Percentiles rank a stretch among this genome's conserved stretches.
These are phyloP conservation scores for Oncorhynchus tshawytscha DNA, from an alignment of 2,113 vertebrate species.

Conservation along the genomic window DNA sequence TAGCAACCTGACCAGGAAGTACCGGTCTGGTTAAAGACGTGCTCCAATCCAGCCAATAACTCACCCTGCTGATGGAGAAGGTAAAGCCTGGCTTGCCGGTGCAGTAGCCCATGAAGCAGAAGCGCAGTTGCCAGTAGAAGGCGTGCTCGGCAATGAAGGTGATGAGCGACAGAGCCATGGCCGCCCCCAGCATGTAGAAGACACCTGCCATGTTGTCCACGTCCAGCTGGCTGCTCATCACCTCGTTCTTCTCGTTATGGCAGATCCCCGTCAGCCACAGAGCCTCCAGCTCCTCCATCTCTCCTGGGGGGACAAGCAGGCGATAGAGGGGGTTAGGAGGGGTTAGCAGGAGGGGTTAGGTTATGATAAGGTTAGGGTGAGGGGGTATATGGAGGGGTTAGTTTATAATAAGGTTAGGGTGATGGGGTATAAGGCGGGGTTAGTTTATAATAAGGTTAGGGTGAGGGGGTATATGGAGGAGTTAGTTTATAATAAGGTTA, in stretches of 20 bases:
- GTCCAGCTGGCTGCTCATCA: constrained; percentile 99
- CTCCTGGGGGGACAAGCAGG: constrained; percentile 72
- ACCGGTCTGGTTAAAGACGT: background rate
- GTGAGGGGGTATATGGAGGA: background rate
- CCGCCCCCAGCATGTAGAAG: constrained; percentile 98
- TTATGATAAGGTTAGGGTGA: background rate
- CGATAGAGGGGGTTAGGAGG: background rate
- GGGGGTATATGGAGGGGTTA: too few species aligned
- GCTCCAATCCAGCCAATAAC: constrained; percentile 39
- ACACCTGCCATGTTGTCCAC: constrained; percentile 99
- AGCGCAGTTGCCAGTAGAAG: constrained; percentile 99
- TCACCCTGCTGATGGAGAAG: constrained; percentile 99
- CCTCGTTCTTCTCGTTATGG: constrained; percentile 99
- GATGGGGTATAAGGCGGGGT: too few species aligned
- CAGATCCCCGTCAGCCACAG: constrained; percentile 98
- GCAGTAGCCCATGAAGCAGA: constrained; percentile 98
- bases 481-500: background rate
- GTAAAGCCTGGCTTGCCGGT: constrained; percentile 92
- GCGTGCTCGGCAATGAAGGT: constrained; percentile 98
- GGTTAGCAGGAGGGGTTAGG: background rate
- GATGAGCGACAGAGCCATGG: constrained; percentile 95
- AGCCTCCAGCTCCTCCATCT: constrained; percentile 98
- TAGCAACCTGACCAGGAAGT: background rate
- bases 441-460: background rate
- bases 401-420: background rate